These are phyloP conservation scores for Antheraea mylitta DNA, from an alignment of 1,140 invertebrate genomes.

Conservation along the genomic window DNA sequence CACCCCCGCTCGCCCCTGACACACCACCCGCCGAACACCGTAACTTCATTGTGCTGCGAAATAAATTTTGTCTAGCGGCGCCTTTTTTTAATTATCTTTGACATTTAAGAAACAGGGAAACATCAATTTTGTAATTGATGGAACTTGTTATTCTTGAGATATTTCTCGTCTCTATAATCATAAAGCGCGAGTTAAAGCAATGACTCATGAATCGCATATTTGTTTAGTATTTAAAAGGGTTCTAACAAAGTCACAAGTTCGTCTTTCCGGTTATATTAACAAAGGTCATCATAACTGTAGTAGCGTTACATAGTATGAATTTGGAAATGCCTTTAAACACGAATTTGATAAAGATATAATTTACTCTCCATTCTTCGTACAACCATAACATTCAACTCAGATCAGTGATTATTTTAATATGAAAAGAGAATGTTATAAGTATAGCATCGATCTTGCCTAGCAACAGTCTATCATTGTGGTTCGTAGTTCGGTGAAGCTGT, in stretches of 20 bases:
- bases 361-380: no score
- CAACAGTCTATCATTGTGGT: no score
- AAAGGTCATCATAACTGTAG: no score
- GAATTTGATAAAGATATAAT: no score
- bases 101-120: not conserved
- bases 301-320: no score
- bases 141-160: not conserved
- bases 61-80: slow-evolving; percentile 63
- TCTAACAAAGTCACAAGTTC: not conserved
- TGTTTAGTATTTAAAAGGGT: not conserved
- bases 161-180: not conserved
- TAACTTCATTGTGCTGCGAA: slow-evolving; percentile 71
- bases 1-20: slow-evolving; percentile 29
- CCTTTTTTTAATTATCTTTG: slow-evolving; percentile 30
- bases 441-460: no score
- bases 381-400: no score
- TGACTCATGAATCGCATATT: not conserved
- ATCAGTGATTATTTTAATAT: no score
- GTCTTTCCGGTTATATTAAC: no score
- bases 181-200: not conserved
- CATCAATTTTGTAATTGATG: not conserved
- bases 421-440: no score
- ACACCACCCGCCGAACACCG: slow-evolving; percentile 49
- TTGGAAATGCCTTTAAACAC: no score
- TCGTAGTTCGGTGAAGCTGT: no score